Evolutionary conservation across 2,888 invertebrate genomes (phyloP).

Genomic region (Mythimna impura): DNA sequence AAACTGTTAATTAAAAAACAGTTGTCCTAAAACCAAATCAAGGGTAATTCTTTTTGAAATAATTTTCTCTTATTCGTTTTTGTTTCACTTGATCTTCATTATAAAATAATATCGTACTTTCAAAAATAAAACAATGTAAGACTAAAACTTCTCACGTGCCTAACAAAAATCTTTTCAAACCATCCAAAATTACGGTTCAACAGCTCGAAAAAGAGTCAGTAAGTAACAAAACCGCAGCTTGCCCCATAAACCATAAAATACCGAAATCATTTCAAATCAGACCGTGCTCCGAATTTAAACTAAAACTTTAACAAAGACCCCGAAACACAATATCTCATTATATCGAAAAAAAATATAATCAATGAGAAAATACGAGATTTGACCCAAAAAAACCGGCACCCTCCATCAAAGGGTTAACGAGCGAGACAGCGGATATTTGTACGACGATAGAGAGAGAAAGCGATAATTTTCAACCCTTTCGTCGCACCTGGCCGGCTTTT

Average conservation of each 20-base stretch:
- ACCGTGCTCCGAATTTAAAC: conserved; percentile 71
- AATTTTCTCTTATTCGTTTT: too few species aligned
- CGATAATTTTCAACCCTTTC: conserved; percentile 82
- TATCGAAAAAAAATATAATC: conserved; percentile 81
- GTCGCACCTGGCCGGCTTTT: conserved; percentile 86
- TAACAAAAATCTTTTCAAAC: background rate
- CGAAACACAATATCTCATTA: conserved; percentile 89
- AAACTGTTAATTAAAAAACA: too few species aligned
- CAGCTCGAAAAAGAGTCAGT: conserved; percentile 32
- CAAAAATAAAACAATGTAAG: background rate
- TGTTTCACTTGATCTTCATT: too few species aligned
- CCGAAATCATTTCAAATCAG: conserved; percentile 68
- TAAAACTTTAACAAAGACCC: conserved; percentile 76
- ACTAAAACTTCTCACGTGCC: background rate
- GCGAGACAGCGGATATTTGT: conserved; percentile 69
- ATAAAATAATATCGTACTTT: too few species aligned
- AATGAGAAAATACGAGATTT: conserved; percentile 88
- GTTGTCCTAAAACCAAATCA: too few species aligned
- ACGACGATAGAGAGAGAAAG: conserved; percentile 70
- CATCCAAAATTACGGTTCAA: conserved; percentile 31
- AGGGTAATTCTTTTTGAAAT: too few species aligned
- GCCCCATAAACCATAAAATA: conserved; percentile 63
- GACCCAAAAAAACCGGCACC: conserved; percentile 85
- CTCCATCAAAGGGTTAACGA: conserved; percentile 85
- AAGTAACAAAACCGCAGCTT: conserved; percentile 59